Conservation (phyloP, 2,113 vertebrate species). For the Tapirus terrestris region DNA sequence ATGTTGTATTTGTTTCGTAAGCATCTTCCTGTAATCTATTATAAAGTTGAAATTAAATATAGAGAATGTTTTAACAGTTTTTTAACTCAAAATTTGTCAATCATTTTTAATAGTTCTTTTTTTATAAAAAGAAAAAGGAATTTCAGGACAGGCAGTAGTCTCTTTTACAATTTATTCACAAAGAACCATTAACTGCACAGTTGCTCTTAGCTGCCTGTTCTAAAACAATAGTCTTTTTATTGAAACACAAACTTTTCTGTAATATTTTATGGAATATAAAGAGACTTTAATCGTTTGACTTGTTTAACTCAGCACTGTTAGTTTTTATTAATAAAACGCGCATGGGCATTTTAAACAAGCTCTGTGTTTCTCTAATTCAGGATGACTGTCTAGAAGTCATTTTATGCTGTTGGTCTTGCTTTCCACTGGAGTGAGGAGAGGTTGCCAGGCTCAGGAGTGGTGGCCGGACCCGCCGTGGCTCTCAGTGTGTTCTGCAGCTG, state of each 20-base stretch:
- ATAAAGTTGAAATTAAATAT: conserved; percentile 99
- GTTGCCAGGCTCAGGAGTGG: conserved; percentile 23
- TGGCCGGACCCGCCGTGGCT: accelerated
- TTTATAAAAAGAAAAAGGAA: conserved; percentile 86
- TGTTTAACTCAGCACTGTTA: conserved; percentile 92
- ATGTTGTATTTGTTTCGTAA: conserved; percentile 92
- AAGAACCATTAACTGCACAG: conserved; percentile 88
- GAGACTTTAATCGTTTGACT: conserved; percentile 91
- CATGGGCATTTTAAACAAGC: conserved; percentile 90
- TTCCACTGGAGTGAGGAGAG: not conserved
- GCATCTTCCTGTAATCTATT: conserved; percentile 98
- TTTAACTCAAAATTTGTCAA: conserved; percentile 92
- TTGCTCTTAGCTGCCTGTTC: conserved; percentile 89
- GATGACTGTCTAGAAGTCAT: conserved; percentile 56
- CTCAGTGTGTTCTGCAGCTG: not conserved
- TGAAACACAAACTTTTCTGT: conserved; percentile 92
- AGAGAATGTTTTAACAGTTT: conserved; percentile 98
- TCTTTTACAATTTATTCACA: conserved; percentile 88
- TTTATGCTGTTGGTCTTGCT: not conserved
- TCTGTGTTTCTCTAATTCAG: conserved; percentile 87
- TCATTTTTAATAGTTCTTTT: conserved; percentile 92
- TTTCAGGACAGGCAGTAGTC: conserved; percentile 88
- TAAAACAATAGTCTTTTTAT: conserved; percentile 90
- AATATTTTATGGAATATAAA: conserved; percentile 92
- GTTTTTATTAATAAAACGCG: conserved; percentile 93